A percentile compares a stretch with the other conserved stretches of the same genome.
These are phyloP conservation scores for Dermatemys mawii DNA, from an alignment of 2,113 vertebrate genomes.

Conservation along the genomic window DNA sequence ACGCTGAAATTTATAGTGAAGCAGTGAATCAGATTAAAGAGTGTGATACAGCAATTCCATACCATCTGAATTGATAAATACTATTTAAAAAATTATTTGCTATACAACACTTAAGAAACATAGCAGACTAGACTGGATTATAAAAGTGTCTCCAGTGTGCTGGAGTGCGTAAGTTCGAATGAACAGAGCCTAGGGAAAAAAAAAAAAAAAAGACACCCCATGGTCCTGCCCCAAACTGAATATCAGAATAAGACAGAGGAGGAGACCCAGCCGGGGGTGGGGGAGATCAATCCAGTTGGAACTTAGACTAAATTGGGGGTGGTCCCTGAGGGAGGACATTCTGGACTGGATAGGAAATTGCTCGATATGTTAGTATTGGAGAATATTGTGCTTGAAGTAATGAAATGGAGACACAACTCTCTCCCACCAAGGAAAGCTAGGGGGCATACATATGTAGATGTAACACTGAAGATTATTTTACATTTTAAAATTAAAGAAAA, in stretches of 20 bases:
- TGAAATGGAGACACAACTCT: not conserved
- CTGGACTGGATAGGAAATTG: not conserved
- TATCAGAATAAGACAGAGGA: not conserved
- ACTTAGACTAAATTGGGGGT: not conserved
- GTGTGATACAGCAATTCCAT: not conserved
- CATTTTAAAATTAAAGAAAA: too few relatives aligned
- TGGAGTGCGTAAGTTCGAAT: accelerated
- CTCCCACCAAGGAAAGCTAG: not conserved
- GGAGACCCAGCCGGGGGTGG: accelerated
- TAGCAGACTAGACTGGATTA: too few relatives aligned
- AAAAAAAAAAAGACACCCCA: too few relatives aligned
- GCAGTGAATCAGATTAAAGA: not conserved
- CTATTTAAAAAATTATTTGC: not conserved
- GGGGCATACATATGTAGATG: not conserved
- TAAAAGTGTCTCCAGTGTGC: too few relatives aligned
- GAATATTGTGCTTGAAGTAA: too few relatives aligned
- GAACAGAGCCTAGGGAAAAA: not conserved
- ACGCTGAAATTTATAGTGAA: not conserved
- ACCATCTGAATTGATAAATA: too few relatives aligned
- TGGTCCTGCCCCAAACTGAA: not conserved
- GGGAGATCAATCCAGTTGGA: not conserved
- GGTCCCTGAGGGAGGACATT: not conserved
- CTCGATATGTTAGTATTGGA: accelerated
- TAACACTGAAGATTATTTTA: too few relatives aligned
- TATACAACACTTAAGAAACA: accelerated